Evolutionary conservation across 2,888 invertebrate genomes (phyloP).

Genomic region (Deilephila porcellus): DNA sequence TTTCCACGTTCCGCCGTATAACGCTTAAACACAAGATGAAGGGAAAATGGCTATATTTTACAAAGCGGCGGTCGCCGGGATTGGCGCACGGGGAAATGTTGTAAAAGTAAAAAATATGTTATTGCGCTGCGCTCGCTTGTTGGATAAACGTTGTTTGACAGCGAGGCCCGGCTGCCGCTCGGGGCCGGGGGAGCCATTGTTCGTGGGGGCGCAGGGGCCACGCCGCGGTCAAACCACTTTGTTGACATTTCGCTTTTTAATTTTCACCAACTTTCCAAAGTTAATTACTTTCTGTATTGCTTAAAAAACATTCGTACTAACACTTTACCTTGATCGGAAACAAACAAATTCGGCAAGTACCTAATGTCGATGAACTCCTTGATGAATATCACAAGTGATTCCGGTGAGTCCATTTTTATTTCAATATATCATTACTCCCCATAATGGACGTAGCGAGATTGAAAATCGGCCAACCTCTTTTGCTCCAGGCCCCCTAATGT

Average conservation of each 20-base stretch:
- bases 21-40: constrained; percentile 48
- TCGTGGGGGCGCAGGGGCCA: constrained; percentile 43
- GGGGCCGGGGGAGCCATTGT: constrained; percentile 43
- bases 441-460: constrained; percentile 9
- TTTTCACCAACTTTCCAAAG: constrained; percentile 44
- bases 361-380: constrained; percentile 32
- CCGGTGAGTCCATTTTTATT: constrained; percentile 70
- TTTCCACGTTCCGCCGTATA: constrained; percentile 61
- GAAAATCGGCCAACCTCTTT: constrained; percentile 47
- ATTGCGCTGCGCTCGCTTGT: constrained; percentile 72
- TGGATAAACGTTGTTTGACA: constrained; percentile 80
- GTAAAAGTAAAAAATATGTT: constrained; percentile 74
- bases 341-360: background rate
- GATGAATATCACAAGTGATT: constrained; percentile 50
- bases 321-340: background rate
- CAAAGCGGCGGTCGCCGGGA: constrained; percentile 50
- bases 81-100: constrained; percentile 65
- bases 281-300: constrained; percentile 49
- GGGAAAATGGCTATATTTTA: constrained; percentile 53
- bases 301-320: constrained; percentile 7
- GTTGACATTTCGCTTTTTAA: constrained; percentile 70
- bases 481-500: constrained; percentile 58
- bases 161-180: constrained; percentile 48
- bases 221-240: constrained; percentile 60
- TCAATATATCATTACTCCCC: constrained; percentile 63